A percentile compares a stretch with the other conserved stretches of the same genome.
These are phyloP conservation scores for Notothenia rossii DNA, from an alignment of 2,113 vertebrate genomes.

Conservation along the genomic window DNA sequence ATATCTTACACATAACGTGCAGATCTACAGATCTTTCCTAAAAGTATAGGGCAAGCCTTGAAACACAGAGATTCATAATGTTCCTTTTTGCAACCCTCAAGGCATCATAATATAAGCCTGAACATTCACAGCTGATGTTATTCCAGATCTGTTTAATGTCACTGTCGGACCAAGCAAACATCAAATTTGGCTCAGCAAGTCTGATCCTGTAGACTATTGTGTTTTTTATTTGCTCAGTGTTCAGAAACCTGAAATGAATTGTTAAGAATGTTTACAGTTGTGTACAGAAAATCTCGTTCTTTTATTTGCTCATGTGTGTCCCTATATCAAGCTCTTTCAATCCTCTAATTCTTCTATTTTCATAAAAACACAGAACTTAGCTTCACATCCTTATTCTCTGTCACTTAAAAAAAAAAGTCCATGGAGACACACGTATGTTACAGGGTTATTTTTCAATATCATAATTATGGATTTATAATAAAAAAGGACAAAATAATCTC, in stretches of 20 bases:
- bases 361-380: neutral
- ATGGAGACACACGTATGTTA: neutral
- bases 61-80: neutral
- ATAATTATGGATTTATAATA: neutral
- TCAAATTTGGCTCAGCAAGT: slow-evolving; percentile 7
- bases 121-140: slow-evolving; percentile 35
- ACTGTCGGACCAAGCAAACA: neutral
- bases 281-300: neutral
- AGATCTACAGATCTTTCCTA: too few relatives aligned
- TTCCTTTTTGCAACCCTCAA: neutral
- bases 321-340: neutral
- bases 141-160: slow-evolving; percentile 28
- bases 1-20: too few relatives aligned
- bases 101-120: slow-evolving; percentile 4
- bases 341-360: neutral
- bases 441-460: neutral
- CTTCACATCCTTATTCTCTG: neutral
- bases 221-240: neutral
- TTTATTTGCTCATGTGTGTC: neutral
- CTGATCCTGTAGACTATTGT: neutral
- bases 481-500: too few relatives aligned
- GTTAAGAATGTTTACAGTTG: neutral
- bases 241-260: slow-evolving; percentile 8
- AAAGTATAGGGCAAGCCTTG: too few relatives aligned
- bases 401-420: neutral